These are phyloP conservation scores for Tipula vernalis DNA, from an alignment of 2,888 invertebrate genomes.

Conservation along the genomic window DNA sequence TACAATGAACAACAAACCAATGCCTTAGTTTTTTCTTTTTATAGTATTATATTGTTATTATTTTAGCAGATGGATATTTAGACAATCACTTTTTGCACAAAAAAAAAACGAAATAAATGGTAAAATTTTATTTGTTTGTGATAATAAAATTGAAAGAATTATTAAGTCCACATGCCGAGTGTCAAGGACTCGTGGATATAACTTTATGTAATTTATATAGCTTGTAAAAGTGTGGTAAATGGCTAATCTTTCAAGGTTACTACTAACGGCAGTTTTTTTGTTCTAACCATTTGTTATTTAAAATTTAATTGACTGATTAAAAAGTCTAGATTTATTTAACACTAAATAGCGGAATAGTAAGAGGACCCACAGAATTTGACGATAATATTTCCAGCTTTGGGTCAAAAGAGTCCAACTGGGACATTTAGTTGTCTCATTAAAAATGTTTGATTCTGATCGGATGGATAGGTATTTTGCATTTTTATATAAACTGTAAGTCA, in stretches of 20 bases:
- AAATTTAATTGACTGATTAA: too few relatives aligned
- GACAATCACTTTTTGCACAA: background rate
- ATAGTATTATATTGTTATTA: background rate
- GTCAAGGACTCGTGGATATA: background rate
- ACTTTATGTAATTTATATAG: background rate
- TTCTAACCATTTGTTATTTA: too few relatives aligned
- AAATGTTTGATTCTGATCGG: too few relatives aligned
- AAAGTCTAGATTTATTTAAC: too few relatives aligned
- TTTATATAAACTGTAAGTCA: too few relatives aligned
- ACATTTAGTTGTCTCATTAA: too few relatives aligned
- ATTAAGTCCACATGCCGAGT: background rate
- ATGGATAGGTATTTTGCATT: too few relatives aligned
- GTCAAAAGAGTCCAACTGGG: too few relatives aligned
- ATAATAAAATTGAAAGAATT: background rate
- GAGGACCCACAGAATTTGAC: too few relatives aligned
- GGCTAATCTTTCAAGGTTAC: background rate
- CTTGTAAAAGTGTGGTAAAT: background rate
- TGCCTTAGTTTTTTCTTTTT: background rate
- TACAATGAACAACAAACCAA: background rate
- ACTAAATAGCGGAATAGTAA: too few relatives aligned
- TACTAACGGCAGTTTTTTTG: too few relatives aligned
- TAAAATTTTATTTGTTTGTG: background rate
- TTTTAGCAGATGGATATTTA: background rate
- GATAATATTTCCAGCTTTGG: too few relatives aligned
- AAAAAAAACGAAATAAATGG: background rate